Conservation (phyloP, 2,888 invertebrate genomes). For the Limulus polyphemus region DNA sequence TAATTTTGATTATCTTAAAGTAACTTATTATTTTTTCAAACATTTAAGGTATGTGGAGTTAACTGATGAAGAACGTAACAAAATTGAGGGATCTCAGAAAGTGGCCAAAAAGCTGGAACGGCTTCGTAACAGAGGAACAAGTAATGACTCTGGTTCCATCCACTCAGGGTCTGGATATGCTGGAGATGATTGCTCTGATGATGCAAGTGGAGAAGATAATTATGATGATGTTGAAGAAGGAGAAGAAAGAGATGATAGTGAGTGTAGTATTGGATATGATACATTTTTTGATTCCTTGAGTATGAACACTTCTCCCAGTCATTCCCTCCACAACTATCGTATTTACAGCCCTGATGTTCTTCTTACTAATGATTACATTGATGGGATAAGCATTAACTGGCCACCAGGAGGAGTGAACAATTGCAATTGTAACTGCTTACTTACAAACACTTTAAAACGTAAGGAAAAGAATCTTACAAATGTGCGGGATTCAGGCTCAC, state of each 20-base stretch:
- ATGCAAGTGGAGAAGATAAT: conserved; percentile 21
- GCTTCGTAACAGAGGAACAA: conserved; percentile 37
- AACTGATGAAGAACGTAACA: conserved; percentile 83
- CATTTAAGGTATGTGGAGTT: conserved; percentile 64
- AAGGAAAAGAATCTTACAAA: conserved; percentile 33
- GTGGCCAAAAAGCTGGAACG: conserved; percentile 85
- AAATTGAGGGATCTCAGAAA: conserved; percentile 76
- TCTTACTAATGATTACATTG: conserved; percentile 15
- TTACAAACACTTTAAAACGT: conserved; percentile 17
- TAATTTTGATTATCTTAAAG: no score
- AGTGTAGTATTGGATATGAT: conserved; percentile 8
- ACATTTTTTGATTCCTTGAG: conserved; percentile 18
- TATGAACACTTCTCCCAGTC: conserved; percentile 16
- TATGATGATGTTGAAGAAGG: conserved; percentile 21
- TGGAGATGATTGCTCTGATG: conserved; percentile 19
- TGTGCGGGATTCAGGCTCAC: conserved; percentile 50
- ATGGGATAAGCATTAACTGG: conserved; percentile 12
- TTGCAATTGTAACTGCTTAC: conserved; percentile 21
- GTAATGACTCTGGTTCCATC: conserved; percentile 20
- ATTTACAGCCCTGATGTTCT: conserved; percentile 15
- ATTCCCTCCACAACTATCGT: conserved; percentile 17
- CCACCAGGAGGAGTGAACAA: conserved; percentile 14
- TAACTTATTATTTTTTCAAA: not conserved
- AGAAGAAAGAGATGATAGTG: no score
- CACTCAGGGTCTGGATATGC: conserved; percentile 22